Percentiles rank a stretch among this genome's conserved stretches.
Conservation (phyloP, 2,113 vertebrate genomes). For the Apodemus speciosus region DNA sequence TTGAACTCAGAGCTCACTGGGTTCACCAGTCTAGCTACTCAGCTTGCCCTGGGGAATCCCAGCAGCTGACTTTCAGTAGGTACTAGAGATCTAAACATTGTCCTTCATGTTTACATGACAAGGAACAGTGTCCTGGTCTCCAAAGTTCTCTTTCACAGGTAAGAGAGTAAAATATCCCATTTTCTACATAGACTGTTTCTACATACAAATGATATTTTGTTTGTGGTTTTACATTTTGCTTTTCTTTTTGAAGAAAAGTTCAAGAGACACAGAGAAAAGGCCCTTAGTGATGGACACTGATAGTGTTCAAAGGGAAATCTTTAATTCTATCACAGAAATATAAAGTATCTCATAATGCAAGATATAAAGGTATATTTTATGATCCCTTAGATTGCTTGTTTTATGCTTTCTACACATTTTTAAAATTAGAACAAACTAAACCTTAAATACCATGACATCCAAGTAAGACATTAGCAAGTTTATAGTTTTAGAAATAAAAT, state of each 20-base stretch:
- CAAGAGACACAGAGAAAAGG: not conserved
- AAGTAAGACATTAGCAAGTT: not conserved
- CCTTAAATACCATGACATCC: not conserved
- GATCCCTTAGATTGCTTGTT: not conserved
- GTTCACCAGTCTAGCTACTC: not conserved
- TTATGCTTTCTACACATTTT: not conserved
- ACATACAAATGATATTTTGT: not conserved
- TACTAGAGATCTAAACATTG: too few relatives aligned
- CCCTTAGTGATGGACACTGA: not conserved
- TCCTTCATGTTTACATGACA: not conserved
- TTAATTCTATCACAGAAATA: not conserved
- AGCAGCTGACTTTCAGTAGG: not conserved
- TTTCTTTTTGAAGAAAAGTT: too few relatives aligned
- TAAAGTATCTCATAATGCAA: not conserved
- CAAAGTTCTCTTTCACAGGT: not conserved
- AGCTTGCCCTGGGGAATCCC: not conserved
- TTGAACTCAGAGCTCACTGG: not conserved
- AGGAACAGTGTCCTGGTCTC: not conserved
- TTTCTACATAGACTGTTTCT: not conserved
- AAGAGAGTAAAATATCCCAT: not conserved
- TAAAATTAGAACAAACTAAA: not conserved
- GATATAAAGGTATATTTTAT: not conserved
- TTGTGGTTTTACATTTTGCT: not conserved
- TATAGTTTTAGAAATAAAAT: constrained; percentile 10
- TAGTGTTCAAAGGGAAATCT: not conserved